These are phyloP conservation scores for Tipula confusa DNA, from an alignment of 2,888 invertebrate genomes.

Conservation along the genomic window DNA sequence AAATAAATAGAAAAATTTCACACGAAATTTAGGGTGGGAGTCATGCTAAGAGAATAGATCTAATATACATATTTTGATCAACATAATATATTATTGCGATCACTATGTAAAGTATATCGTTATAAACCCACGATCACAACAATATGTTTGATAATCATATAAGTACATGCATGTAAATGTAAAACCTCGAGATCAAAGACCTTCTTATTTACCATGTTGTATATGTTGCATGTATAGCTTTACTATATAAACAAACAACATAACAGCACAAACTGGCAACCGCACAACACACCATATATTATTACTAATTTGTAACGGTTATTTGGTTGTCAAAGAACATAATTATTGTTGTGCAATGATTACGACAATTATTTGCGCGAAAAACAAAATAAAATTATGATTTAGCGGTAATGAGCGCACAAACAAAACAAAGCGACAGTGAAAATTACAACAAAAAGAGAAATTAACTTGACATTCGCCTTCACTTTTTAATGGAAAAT, in stretches of 20 bases:
- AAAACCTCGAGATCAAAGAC: constrained; percentile 3
- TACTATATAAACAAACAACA: background rate
- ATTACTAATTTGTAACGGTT: background rate
- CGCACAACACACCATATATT: background rate
- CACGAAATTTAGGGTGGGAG: constrained; percentile 12
- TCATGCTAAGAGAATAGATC: background rate
- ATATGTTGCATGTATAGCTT: background rate
- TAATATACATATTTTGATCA: too few species aligned
- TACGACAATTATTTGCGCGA: background rate
- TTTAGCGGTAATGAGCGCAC: background rate
- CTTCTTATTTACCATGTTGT: background rate
- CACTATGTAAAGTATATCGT: background rate
- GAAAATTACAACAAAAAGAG: background rate
- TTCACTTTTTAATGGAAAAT: background rate
- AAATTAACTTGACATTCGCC: constrained; percentile 25
- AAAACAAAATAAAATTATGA: too few species aligned
- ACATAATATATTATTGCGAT: too few species aligned
- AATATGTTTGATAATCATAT: background rate
- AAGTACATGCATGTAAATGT: background rate
- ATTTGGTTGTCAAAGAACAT: background rate
- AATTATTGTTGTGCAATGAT: background rate
- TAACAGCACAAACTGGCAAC: background rate
- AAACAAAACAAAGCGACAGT: background rate
- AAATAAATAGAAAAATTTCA: background rate
- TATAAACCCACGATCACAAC: background rate